These are phyloP conservation scores for Zoanthus gigantus DNA, from an alignment of 92 coral and sea anemone genomes.

Conservation along the genomic window DNA sequence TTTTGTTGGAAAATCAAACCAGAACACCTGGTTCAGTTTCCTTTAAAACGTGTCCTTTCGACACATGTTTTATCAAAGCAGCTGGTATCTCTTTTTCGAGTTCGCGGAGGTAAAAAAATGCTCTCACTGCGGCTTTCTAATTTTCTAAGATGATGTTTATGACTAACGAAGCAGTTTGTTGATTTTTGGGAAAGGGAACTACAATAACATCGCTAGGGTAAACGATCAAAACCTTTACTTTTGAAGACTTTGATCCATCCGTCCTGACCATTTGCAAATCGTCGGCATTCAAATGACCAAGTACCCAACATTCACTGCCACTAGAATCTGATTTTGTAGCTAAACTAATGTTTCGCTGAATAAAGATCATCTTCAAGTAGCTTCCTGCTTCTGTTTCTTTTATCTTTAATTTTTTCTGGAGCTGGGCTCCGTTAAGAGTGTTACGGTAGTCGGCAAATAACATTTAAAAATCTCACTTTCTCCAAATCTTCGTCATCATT, in stretches of 20 bases:
- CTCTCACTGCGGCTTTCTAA: neutral
- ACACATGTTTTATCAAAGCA: neutral
- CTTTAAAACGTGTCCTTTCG: neutral
- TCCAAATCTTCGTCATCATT: neutral
- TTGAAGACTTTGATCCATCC: neutral
- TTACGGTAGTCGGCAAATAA: neutral
- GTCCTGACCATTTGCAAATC: constrained; percentile 7
- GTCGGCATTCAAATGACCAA: constrained; percentile 16
- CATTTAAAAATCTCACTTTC: constrained; percentile 10
- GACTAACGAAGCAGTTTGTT: neutral
- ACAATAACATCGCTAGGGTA: neutral
- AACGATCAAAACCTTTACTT: too few relatives aligned
- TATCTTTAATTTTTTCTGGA: neutral
- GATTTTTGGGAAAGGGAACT: neutral
- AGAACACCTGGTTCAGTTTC: neutral
- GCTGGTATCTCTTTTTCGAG: neutral
- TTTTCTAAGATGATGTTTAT: neutral
- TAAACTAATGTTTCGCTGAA: constrained; percentile 15
- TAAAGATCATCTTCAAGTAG: neutral
- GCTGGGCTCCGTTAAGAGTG: constrained; percentile 14
- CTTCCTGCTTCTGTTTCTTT: neutral
- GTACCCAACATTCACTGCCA: constrained; percentile 5
- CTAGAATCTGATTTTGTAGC: neutral
- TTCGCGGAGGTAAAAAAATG: neutral
- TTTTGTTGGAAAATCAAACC: neutral